Conservation (phyloP, 2,888 invertebrate genomes). For the Drosophila crucigera region DNA sequence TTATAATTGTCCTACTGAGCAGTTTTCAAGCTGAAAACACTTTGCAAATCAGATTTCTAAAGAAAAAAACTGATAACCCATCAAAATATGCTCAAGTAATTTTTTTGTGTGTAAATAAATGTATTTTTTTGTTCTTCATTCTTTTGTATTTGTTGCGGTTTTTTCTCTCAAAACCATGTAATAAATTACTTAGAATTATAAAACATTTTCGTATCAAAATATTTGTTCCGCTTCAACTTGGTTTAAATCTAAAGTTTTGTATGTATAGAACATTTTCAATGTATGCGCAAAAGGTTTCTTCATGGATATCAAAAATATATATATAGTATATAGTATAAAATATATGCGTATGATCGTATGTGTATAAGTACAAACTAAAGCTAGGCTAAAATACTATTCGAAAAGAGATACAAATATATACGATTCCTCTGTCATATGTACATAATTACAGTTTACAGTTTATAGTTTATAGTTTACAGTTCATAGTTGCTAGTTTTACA, state of each 20-base stretch:
- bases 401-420: slow-evolving; percentile 56
- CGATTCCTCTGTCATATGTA: slow-evolving; percentile 42
- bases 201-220: slow-evolving; percentile 82
- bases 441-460: slow-evolving; percentile 13
- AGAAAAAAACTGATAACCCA: not conserved
- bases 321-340: slow-evolving; percentile 22
- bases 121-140: slow-evolving; percentile 46
- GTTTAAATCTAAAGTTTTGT: slow-evolving; percentile 28
- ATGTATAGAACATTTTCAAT: slow-evolving; percentile 71
- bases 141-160: slow-evolving; percentile 41
- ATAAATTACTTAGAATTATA: slow-evolving; percentile 83
- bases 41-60: slow-evolving; percentile 16
- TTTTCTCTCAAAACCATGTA: slow-evolving; percentile 50
- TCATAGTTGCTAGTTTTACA: slow-evolving; percentile 29
- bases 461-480: slow-evolving; percentile 24
- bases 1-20: not conserved
- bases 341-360: slow-evolving; percentile 17
- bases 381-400: slow-evolving; percentile 67
- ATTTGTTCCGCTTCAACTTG: slow-evolving; percentile 36
- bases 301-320: slow-evolving; percentile 69
- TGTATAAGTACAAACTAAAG: slow-evolving; percentile 50
- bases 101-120: slow-evolving; percentile 61
- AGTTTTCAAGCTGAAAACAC: not conserved
- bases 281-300: slow-evolving; percentile 55
- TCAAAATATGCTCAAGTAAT: slow-evolving; percentile 3